Conservation (phyloP, 2,888 invertebrate species). For the Gibbula magus region DNA sequence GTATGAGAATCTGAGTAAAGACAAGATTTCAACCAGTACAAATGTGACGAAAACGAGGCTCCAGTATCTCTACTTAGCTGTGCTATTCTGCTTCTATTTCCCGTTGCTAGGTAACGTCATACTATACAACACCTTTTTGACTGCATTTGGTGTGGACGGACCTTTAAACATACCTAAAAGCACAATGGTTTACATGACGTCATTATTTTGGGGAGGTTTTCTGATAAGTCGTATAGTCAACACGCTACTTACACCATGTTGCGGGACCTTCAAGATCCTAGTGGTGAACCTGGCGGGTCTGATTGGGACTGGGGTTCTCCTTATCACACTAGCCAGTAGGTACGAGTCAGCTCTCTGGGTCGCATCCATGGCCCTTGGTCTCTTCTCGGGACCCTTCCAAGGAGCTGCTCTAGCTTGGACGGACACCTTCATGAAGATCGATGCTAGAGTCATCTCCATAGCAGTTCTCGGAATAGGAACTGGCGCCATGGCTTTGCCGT, state of each 20-base stretch:
- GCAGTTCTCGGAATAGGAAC: not conserved
- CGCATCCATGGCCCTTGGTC: not conserved
- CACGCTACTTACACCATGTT: not conserved
- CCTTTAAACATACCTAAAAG: not conserved
- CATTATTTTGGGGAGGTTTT: not conserved
- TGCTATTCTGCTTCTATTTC: conserved; percentile 2
- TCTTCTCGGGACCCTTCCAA: not conserved
- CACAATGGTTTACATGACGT: conserved; percentile 17
- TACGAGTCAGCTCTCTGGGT: not conserved
- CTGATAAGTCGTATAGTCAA: conserved; percentile 4
- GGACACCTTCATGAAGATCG: not conserved
- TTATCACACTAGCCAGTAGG: not conserved
- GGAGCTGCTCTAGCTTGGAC: conserved; percentile 14
- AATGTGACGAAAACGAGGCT: not conserved
- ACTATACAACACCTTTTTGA: not conserved
- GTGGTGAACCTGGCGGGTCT: conserved; percentile 4
- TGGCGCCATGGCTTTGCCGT: not conserved
- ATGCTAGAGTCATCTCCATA: not conserved
- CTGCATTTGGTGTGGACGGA: not conserved
- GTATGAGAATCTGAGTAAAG: not conserved
- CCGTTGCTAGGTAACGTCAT: not conserved
- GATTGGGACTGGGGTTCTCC: not conserved
- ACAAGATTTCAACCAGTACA: not conserved
- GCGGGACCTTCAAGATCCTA: conserved; percentile 5
- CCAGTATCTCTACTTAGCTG: not conserved